Evolutionary conservation across 2,113 vertebrate species (phyloP).

Genomic region (Monopterus albus): DNA sequence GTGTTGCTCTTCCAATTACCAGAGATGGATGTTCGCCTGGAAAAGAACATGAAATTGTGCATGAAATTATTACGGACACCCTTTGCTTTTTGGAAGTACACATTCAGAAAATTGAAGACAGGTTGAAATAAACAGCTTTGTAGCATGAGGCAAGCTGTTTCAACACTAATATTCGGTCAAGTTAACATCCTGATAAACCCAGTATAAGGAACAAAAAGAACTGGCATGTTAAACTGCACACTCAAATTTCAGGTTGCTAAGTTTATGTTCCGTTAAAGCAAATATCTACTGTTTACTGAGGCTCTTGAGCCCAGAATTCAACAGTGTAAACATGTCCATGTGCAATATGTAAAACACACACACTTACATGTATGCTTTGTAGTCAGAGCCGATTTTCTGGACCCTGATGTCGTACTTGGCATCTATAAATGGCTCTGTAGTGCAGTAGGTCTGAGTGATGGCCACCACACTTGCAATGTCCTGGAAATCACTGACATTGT

Average conservation of each 20-base stretch:
- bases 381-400: constrained; percentile 97
- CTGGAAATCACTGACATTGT: constrained; percentile 98
- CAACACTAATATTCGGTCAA: not conserved
- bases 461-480: constrained; percentile 99
- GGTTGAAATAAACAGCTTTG: not conserved
- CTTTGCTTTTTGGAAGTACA: not conserved
- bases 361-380: constrained; percentile 97
- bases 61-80: constrained; percentile 17
- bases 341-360: too few relatives aligned
- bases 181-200: not conserved
- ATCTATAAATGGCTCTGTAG: constrained; percentile 95
- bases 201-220: not conserved
- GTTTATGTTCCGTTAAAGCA: not conserved
- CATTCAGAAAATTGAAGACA: not conserved
- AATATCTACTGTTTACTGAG: too few relatives aligned
- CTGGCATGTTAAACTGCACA: not conserved
- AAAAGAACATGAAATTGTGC: constrained; percentile 32
- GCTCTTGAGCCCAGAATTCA: too few relatives aligned
- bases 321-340: too few relatives aligned
- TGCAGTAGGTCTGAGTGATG: constrained; percentile 97
- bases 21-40: constrained; percentile 98
- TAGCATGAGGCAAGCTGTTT: not conserved
- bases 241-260: not conserved
- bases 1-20: constrained; percentile 99
- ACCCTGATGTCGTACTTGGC: constrained; percentile 99